Evolutionary conservation across 2,888 invertebrate genomes (phyloP).

Genomic region (Petrophora chlorosata): DNA sequence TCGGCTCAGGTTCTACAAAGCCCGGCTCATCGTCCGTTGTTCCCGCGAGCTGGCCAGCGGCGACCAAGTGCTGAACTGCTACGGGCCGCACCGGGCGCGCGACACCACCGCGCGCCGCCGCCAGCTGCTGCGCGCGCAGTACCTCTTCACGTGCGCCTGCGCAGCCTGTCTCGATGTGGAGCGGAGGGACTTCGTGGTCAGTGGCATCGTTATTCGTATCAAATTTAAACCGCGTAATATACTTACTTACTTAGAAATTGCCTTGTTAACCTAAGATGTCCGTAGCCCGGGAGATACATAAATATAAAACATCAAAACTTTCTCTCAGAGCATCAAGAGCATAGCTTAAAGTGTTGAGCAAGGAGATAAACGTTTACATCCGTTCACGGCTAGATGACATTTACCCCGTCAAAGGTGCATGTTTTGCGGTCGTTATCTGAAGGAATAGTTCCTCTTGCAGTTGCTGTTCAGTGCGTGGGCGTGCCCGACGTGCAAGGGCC

Average conservation of each 20-base stretch:
- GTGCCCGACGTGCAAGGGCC: slow-evolving; percentile 71
- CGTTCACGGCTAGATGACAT: too few species aligned
- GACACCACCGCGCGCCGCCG: slow-evolving; percentile 85
- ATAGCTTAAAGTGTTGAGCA: too few species aligned
- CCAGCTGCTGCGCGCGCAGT: slow-evolving; percentile 86
- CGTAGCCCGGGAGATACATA: too few species aligned
- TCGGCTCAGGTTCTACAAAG: slow-evolving; percentile 86
- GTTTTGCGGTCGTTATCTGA: too few species aligned
- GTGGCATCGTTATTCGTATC: too few species aligned
- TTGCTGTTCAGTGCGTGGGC: slow-evolving; percentile 69
- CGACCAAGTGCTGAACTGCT: slow-evolving; percentile 92
- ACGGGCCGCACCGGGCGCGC: slow-evolving; percentile 90
- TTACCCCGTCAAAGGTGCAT: too few species aligned
- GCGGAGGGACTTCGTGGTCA: slow-evolving; percentile 63
- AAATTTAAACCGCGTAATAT: too few species aligned
- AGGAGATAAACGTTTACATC: too few species aligned
- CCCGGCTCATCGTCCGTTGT: slow-evolving; percentile 88
- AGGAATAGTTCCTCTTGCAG: slow-evolving; percentile 39
- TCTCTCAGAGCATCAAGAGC: too few species aligned
- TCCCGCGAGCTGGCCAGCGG: slow-evolving; percentile 85
- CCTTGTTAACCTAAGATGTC: too few species aligned
- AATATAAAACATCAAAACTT: too few species aligned
- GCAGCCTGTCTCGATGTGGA: slow-evolving; percentile 83
- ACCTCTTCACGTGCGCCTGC: slow-evolving; percentile 92
- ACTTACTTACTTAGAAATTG: too few species aligned